These are phyloP conservation scores for Pterocles orientalis DNA, from an alignment of 2,113 vertebrate genomes.

Conservation along the genomic window DNA sequence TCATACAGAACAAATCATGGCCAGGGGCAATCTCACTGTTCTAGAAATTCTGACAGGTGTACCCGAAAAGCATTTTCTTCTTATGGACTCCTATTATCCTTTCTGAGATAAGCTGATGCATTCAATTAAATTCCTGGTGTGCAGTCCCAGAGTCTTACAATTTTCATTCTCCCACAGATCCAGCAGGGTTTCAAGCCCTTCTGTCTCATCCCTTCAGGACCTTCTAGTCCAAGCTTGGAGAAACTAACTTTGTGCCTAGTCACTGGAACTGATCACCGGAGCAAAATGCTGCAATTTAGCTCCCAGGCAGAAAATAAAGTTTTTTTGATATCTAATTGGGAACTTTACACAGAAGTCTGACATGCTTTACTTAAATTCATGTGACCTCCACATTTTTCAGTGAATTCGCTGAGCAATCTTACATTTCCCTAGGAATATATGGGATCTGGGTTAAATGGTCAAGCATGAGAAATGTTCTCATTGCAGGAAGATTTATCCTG, in stretches of 20 bases:
- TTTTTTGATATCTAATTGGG: background rate
- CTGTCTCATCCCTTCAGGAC: background rate
- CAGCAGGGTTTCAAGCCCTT: conserved; percentile 23
- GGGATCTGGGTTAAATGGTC: background rate
- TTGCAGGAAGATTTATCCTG: background rate
- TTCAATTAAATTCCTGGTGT: conserved; percentile 31
- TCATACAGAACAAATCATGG: background rate
- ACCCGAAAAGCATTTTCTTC: background rate
- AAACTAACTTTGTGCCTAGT: background rate
- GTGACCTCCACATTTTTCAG: background rate
- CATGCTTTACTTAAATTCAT: background rate
- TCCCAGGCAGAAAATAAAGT: background rate
- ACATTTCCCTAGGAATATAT: background rate
- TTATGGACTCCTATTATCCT: background rate
- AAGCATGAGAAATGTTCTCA: background rate
- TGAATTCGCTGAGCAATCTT: background rate
- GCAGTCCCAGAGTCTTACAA: background rate
- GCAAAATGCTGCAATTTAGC: background rate
- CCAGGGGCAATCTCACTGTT: background rate
- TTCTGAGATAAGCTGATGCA: background rate
- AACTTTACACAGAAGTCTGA: background rate
- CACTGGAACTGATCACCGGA: conserved; percentile 12
- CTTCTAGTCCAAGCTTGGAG: background rate
- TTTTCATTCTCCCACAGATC: background rate
- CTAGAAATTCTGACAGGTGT: conserved; percentile 5